These are phyloP conservation scores for Sprattus sprattus DNA, from an alignment of 2,113 vertebrate species.

Conservation along the genomic window DNA sequence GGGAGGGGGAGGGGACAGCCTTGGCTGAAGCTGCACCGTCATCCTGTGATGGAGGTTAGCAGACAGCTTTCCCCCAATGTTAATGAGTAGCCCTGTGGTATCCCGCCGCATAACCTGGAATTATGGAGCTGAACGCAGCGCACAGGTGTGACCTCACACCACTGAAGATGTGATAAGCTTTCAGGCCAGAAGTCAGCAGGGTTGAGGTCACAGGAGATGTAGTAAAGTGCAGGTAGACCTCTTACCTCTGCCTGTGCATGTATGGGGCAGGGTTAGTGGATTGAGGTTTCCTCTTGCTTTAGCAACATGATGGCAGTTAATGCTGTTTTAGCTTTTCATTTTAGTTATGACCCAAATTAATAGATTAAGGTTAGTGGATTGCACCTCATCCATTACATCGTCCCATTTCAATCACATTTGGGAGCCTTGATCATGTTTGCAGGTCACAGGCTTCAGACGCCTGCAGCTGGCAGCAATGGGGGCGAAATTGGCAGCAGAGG, in stretches of 20 bases:
- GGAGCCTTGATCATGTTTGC: background rate
- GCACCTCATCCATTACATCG: background rate
- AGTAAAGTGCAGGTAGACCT: background rate
- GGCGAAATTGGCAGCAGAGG: background rate
- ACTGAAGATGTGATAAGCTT: background rate
- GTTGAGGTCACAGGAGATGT: background rate
- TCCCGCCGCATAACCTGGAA: background rate
- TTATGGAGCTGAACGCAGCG: background rate
- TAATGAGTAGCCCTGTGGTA: background rate
- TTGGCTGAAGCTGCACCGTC: background rate
- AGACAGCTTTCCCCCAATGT: background rate
- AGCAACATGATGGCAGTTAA: too few species aligned
- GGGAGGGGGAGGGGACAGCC: background rate
- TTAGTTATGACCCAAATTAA: background rate
- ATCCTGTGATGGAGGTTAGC: background rate
- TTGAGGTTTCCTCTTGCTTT: too few species aligned
- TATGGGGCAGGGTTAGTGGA: background rate
- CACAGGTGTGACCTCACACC: background rate
- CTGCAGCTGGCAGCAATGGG: background rate
- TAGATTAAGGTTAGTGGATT: conserved; percentile 10
- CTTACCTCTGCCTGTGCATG: background rate
- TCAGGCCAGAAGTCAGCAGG: background rate
- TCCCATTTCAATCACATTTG: background rate
- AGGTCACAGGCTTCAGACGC: background rate
- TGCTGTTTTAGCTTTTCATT: background rate